Conservation (phyloP, 2,113 vertebrate genomes). For the Pantherophis guttatus region DNA sequence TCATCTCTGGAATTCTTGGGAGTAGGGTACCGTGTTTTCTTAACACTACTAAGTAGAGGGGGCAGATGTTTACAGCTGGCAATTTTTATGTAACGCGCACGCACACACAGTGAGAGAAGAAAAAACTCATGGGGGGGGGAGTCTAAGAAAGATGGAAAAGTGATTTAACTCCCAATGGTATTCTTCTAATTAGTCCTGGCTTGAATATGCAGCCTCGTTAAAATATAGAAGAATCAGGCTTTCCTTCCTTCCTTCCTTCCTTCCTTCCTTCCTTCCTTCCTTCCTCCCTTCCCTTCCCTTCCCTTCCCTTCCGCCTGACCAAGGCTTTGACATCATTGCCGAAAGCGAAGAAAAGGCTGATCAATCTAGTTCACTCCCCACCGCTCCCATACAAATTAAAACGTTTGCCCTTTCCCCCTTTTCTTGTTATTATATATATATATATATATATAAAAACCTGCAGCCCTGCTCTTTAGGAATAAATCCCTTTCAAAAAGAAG, state of each 20-base stretch:
- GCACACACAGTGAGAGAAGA: conserved; percentile 48
- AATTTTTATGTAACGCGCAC: conserved; percentile 37
- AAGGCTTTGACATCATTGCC: not conserved
- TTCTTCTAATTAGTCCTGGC: conserved; percentile 45
- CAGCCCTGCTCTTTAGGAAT: not conserved
- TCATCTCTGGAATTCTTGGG: conserved; percentile 35
- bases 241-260: not conserved
- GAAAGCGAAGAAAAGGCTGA: not conserved
- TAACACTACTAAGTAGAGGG: not conserved
- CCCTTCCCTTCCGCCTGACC: not conserved
- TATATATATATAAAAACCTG: not conserved
- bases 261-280: not conserved
- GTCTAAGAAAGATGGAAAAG: conserved; percentile 52
- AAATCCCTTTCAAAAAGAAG: not conserved
- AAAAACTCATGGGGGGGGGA: not conserved
- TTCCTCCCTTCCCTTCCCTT: not conserved
- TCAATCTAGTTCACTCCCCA: not conserved
- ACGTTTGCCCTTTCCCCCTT: not conserved
- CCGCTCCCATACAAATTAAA: not conserved
- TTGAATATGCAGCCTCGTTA: conserved; percentile 57
- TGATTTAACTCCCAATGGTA: conserved; percentile 62
- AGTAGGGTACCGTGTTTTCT: conserved; percentile 14
- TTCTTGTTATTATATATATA: not conserved
- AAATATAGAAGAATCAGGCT: conserved; percentile 56
- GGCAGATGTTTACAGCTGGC: conserved; percentile 1